These are phyloP conservation scores for Asteroscopus sphinx DNA, from an alignment of 2,888 invertebrate genomes.

Conservation along the genomic window DNA sequence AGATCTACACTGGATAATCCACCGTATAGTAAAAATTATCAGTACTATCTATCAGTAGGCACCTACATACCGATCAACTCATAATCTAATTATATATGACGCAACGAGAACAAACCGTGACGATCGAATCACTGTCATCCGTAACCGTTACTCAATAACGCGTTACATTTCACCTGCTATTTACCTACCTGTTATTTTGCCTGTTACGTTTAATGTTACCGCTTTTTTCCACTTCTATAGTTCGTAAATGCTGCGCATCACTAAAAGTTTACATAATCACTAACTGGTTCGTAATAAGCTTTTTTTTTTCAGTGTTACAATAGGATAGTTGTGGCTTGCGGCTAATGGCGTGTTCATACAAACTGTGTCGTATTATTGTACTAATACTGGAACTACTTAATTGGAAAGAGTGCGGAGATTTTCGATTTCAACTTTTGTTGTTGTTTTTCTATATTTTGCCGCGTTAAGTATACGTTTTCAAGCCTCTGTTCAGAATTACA, in stretches of 20 bases:
- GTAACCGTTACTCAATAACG: constrained; percentile 73
- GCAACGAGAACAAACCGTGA: constrained; percentile 59
- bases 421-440: background rate
- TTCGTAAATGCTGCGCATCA: constrained; percentile 40
- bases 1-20: constrained; percentile 17
- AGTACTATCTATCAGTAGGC: constrained; percentile 24
- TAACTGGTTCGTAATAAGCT: constrained; percentile 41
- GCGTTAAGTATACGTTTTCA: no score
- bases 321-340: constrained; percentile 20
- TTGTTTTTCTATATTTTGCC: no score
- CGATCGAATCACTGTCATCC: constrained; percentile 62
- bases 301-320: constrained; percentile 39
- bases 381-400: constrained; percentile 15
- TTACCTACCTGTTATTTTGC: constrained; percentile 59
- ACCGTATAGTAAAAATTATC: constrained; percentile 16
- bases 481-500: no score
- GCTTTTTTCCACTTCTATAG: constrained; percentile 35
- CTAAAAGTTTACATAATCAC: constrained; percentile 51
- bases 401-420: constrained; percentile 8
- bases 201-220: constrained; percentile 43
- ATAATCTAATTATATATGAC: constrained; percentile 58
- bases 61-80: constrained; percentile 35
- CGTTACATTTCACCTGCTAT: constrained; percentile 64
- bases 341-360: constrained; percentile 12
- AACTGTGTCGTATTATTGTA: constrained; percentile 7